Evolutionary conservation across 2,113 vertebrate species (phyloP).

Genomic region (Bubo scandiacus): DNA sequence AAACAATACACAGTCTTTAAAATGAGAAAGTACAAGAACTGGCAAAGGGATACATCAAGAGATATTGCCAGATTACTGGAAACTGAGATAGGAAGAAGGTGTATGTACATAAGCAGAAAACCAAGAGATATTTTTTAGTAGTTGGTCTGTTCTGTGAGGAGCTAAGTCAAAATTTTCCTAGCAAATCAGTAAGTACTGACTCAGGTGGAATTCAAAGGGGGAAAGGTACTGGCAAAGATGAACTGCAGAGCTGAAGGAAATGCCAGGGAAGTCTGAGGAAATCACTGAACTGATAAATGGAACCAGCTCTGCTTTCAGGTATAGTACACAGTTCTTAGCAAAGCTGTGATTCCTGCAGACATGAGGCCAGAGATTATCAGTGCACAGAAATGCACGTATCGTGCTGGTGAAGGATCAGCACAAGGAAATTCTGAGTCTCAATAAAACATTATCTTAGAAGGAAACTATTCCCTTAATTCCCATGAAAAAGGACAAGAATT

Average conservation of each 20-base stretch:
- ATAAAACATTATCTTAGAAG: not conserved
- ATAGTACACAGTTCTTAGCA: accelerated
- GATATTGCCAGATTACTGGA: not conserved
- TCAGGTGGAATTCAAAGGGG: not conserved
- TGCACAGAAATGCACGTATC: not conserved
- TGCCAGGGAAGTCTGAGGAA: not conserved
- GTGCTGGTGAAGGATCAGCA: not conserved
- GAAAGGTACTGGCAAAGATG: not conserved
- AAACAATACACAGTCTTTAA: not conserved
- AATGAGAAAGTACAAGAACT: not conserved
- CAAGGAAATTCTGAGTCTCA: not conserved
- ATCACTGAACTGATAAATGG: not conserved
- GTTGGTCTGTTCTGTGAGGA: not conserved
- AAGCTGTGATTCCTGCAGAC: not conserved
- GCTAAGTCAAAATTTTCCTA: not conserved
- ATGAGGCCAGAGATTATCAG: not conserved
- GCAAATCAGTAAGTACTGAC: not conserved
- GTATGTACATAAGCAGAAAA: not conserved
- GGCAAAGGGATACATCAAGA: not conserved
- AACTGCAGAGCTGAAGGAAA: not conserved
- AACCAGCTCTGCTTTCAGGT: not conserved
- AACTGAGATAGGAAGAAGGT: not conserved
- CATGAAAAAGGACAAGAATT: not conserved
- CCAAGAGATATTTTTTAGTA: not conserved
- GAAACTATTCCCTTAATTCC: not conserved